Evolutionary conservation across 2,888 invertebrate genomes (phyloP).

Genomic region (Chrysotoxum bicinctum): DNA sequence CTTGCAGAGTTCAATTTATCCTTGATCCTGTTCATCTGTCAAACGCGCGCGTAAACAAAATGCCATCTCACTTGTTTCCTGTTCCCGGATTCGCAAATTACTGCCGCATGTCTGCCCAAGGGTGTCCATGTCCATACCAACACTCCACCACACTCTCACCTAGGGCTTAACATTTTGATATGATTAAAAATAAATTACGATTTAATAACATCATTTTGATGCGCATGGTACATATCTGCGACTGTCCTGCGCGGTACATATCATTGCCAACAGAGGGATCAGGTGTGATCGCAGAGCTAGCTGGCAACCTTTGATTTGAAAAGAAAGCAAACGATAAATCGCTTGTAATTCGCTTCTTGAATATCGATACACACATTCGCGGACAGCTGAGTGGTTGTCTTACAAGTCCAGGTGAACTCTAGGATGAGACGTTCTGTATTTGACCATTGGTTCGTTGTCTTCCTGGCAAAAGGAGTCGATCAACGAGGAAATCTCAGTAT

Average conservation of each 20-base stretch:
- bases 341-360: slow-evolving; percentile 61
- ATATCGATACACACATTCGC: slow-evolving; percentile 58
- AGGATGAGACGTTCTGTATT: neutral
- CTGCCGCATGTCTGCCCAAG: slow-evolving; percentile 45
- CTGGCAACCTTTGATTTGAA: slow-evolving; percentile 29
- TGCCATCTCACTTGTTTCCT: slow-evolving; percentile 12
- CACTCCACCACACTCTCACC: neutral
- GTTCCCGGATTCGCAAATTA: slow-evolving; percentile 50
- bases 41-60: slow-evolving; percentile 43
- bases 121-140: neutral
- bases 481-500: slow-evolving; percentile 46
- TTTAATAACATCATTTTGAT: slow-evolving; percentile 70
- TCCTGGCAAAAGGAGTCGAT: slow-evolving; percentile 16
- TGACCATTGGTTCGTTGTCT: slow-evolving; percentile 32
- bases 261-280: slow-evolving; percentile 1
- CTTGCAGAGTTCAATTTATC: slow-evolving; percentile 51
- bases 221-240: slow-evolving; percentile 47
- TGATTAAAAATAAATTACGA: slow-evolving; percentile 72
- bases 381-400: slow-evolving; percentile 63
- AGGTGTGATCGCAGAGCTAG: slow-evolving; percentile 25
- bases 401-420: slow-evolving; percentile 2
- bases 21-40: slow-evolving; percentile 48
- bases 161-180: slow-evolving; percentile 59
- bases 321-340: slow-evolving; percentile 51
- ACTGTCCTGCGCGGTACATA: slow-evolving; percentile 17